These are phyloP conservation scores for Thymelicus lineola DNA, from an alignment of 2,888 invertebrate species.

Conservation along the genomic window DNA sequence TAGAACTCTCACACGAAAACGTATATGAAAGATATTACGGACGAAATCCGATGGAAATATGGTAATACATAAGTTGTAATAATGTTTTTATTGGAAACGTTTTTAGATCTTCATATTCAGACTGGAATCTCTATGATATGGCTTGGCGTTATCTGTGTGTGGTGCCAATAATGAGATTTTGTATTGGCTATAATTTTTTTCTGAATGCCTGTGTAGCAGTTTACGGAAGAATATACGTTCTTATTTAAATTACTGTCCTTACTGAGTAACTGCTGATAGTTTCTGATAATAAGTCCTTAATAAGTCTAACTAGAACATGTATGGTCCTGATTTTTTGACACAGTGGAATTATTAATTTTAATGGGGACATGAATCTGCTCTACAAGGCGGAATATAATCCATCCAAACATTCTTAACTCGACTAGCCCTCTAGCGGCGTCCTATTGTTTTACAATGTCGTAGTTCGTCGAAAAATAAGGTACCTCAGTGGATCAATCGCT, in stretches of 20 bases:
- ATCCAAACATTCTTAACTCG: too few species aligned
- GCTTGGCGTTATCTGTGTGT: not conserved
- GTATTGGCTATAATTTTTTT: not conserved
- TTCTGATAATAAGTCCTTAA: too few species aligned
- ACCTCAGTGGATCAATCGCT: too few species aligned
- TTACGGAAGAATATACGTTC: not conserved
- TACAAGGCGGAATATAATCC: too few species aligned
- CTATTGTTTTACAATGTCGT: too few species aligned
- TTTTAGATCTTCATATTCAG: constrained; percentile 24
- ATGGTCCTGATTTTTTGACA: too few species aligned
- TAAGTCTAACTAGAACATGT: too few species aligned
- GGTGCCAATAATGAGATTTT: not conserved
- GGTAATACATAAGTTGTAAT: constrained; percentile 29
- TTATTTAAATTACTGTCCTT: not conserved
- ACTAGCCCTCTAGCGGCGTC: too few species aligned
- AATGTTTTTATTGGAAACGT: constrained; percentile 27
- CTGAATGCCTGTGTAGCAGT: not conserved
- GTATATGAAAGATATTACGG: constrained; percentile 42
- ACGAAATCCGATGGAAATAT: constrained; percentile 37
- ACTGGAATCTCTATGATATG: constrained; percentile 3
- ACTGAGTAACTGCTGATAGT: too few species aligned
- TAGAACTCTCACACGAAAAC: constrained; percentile 16
- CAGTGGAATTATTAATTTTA: too few species aligned
- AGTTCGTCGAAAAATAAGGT: too few species aligned
- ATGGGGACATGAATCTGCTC: too few species aligned